Evolutionary conservation across 2,113 vertebrate genomes (phyloP).

Genomic region (Lagopus leucura): DNA sequence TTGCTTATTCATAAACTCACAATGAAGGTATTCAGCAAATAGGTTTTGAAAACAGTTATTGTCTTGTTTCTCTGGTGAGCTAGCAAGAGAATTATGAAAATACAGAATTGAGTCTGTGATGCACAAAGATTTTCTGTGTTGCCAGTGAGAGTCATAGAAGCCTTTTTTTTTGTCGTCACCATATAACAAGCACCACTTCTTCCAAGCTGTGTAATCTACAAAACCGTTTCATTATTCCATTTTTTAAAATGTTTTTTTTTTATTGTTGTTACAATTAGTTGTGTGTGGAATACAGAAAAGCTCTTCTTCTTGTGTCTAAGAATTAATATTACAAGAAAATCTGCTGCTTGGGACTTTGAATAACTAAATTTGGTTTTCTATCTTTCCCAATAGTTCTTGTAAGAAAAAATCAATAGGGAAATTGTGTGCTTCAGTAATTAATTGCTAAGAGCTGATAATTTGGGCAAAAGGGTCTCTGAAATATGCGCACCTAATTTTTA

Average conservation of each 20-base stretch:
- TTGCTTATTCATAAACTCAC: neutral
- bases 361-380: neutral
- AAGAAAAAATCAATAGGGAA: neutral
- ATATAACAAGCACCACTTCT: neutral
- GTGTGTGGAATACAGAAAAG: constrained; percentile 16
- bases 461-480: neutral
- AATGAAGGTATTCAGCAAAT: constrained; percentile 28
- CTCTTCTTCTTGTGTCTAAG: neutral
- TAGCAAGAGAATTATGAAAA: neutral
- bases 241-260: neutral
- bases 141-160: neutral
- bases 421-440: neutral
- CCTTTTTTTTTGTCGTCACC: neutral
- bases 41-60: neutral
- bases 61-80: neutral
- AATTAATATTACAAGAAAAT: constrained; percentile 19
- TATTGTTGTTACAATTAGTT: constrained; percentile 25
- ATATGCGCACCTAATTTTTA: neutral
- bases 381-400: neutral
- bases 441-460: neutral
- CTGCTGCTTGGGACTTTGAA: neutral
- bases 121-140: neutral
- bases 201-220: neutral
- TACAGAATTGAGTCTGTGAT: neutral
- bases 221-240: constrained; percentile 21